Conservation (phyloP, 1,140 invertebrate genomes). For the Meloidogyne floridensis region DNA sequence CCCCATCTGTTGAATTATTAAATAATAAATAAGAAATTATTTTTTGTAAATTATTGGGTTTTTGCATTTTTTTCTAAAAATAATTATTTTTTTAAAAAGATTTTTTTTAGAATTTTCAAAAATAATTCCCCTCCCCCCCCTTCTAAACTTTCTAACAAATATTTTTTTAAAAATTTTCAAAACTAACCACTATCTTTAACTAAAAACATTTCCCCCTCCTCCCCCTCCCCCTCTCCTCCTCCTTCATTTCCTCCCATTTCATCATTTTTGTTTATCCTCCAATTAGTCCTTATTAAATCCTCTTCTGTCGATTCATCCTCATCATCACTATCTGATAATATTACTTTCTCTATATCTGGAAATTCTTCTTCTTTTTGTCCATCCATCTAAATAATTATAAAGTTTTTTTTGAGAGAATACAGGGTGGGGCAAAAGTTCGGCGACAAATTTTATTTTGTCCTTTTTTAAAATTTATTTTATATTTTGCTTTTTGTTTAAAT, state of each 20-base stretch:
- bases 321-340: conserved; percentile 12
- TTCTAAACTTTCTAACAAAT: neutral
- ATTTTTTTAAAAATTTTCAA: neutral
- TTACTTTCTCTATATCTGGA: neutral
- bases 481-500: no score
- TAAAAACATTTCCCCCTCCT: neutral
- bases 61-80: neutral
- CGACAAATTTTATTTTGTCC: no score
- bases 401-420: no score
- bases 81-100: no score
- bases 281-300: neutral
- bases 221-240: neutral
- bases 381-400: no score
- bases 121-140: no score
- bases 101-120: no score
- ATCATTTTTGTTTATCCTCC: conserved; percentile 14
- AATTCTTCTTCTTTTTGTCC: neutral
- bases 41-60: neutral
- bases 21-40: conserved; percentile 3
- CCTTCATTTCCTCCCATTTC: neutral
- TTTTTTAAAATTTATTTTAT: no score
- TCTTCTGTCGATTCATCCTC: neutral
- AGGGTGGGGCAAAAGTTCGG: no score
- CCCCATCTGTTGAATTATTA: conserved; percentile 40
- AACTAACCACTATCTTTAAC: conserved; percentile 4